A percentile compares a stretch with the other conserved stretches of the same genome.
These are phyloP conservation scores for Ctena decussata DNA, from an alignment of 2,888 invertebrate species.

Conservation along the genomic window DNA sequence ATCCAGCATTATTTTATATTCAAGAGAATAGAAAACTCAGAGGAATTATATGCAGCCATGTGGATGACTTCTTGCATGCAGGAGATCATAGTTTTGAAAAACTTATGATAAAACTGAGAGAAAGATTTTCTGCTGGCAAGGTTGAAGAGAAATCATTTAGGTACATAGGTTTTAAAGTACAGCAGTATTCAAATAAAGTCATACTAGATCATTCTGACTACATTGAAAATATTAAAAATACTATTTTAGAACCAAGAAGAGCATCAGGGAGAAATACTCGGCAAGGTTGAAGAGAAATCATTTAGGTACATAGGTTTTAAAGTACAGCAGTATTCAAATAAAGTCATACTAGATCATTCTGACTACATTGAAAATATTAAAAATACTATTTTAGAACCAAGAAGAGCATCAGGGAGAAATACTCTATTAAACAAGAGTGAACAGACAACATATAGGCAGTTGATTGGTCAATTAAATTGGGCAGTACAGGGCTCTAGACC, in stretches of 20 bases:
- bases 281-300: neutral
- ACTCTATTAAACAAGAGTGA: neutral
- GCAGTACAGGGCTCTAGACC: too few species aligned
- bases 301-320: neutral
- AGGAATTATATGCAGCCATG: neutral
- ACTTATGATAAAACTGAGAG: neutral
- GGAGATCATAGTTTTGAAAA: neutral
- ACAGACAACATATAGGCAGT: neutral
- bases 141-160: neutral
- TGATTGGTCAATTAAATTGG: neutral
- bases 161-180: neutral
- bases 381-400: neutral
- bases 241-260: neutral
- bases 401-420: neutral
- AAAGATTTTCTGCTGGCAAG: neutral
- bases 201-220: neutral
- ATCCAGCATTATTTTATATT: neutral
- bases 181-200: neutral
- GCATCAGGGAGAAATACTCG: conserved; percentile 13
- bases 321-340: neutral
- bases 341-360: neutral
- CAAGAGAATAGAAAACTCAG: neutral
- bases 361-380: neutral
- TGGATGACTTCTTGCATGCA: neutral
- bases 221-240: neutral